Evolutionary conservation across 1,140 invertebrate genomes (phyloP), one percentile per base, ranked within the genome.

Genomic region (Leptinotarsa texana): DNA sequence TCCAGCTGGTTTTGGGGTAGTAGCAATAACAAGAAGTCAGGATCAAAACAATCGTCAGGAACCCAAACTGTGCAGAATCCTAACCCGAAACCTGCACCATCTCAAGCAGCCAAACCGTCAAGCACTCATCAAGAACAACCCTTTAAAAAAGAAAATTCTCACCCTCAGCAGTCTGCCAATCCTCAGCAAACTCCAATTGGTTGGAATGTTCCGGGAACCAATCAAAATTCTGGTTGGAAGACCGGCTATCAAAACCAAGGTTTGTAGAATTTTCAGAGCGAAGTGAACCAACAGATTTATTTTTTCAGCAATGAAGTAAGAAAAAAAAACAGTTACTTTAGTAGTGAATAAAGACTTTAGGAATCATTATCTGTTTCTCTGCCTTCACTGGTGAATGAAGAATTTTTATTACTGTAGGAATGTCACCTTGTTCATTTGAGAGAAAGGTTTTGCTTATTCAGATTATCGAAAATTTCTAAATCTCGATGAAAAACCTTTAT

Each of bases 161-260:
- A 76, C 47, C 27, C 69, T 1, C 77, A 78, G 27, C 76, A 77
- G 15, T 73, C 72, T 22, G 63, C 57, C 57, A 70, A 72, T 62
- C 27, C 15, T 13, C 72, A 73, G 61, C 73, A 74, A 11, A 71
- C 51, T 2, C 74, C 67, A 17, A 72, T 74, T 18, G 77, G 77
- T 65, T 78, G 77, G 77, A 76, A 78, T 65, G 77, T 78, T 5
- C 47, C 33, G n/a, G 75, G 67, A 18, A 67, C 22, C 72, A 75
- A 70, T 48, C 27, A 27, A 15, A 72, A 33, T 18, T 65, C 61
- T 13, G 74, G 71, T 4, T 75, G 72, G 72, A 78, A 75, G 70
- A 74, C 67, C 49, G 77, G 77, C 62, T 78, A 75, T 66, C 74
- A 75, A 74, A 42, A 11, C 33, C 33, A 42, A 42, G 33, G 33